phyloP scores from a whole-genome alignment of 2,113 vertebrate genomes.

The Chamaetylas fuelleborni region DNA sequence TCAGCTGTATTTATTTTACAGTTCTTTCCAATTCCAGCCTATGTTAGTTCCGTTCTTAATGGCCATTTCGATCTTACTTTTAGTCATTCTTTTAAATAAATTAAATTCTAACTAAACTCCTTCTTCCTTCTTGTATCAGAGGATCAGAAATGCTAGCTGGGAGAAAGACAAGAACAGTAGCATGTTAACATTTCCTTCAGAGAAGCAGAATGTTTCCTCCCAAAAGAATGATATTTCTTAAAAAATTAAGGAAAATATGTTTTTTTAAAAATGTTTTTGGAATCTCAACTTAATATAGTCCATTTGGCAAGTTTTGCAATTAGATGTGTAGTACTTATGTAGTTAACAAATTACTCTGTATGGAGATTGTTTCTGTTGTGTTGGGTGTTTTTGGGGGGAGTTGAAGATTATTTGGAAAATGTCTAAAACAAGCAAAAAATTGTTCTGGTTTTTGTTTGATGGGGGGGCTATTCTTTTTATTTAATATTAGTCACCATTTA shows the following conservation, averaged over 20 bases:
- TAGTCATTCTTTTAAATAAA: not conserved
- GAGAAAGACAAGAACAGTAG: not conserved
- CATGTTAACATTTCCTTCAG: not conserved
- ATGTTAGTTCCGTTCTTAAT: not conserved
- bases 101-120: not conserved
- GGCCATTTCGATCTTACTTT: not conserved
- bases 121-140: not conserved
- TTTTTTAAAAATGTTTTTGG: not conserved
- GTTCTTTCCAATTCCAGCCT: not conserved
- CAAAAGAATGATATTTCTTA: not conserved
- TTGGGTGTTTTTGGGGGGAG: not conserved
- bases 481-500: not conserved
- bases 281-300: not conserved
- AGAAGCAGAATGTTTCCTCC: not conserved
- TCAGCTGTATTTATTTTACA: not conserved
- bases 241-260: not conserved
- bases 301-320: not conserved
- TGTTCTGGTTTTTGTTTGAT: not conserved
- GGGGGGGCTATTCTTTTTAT: not conserved
- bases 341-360: not conserved
- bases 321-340: not conserved
- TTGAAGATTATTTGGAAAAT: not conserved
- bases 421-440: not conserved
- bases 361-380: not conserved
- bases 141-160: not conserved